Conservation (phyloP, 1,140 invertebrate genomes). For the Penaeus indicus region DNA sequence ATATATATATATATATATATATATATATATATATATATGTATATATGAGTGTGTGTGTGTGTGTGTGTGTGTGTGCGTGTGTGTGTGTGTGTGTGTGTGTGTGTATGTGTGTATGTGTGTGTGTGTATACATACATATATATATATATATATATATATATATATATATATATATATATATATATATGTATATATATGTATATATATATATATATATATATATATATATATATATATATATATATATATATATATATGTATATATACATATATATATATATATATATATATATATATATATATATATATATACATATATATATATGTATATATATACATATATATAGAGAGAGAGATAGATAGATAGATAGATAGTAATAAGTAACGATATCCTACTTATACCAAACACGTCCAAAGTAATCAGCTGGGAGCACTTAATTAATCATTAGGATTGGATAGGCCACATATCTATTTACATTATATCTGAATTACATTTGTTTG, state of each 20-base stretch:
- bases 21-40: neutral
- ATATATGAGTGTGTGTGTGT: neutral
- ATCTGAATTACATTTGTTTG: too few species aligned
- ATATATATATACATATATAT: neutral
- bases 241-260: conserved; percentile 9
- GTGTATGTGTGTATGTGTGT: too few species aligned
- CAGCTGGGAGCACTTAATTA: too few species aligned
- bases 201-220: conserved; percentile 2
- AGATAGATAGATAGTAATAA: neutral
- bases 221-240: neutral
- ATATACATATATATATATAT: conserved; percentile 14
- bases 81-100: neutral
- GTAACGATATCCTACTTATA: too few species aligned
- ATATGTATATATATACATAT: conserved; percentile 22
- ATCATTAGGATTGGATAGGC: too few species aligned
- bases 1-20: too few species aligned
- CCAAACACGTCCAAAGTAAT: too few species aligned
- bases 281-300: conserved; percentile 13
- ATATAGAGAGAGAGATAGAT: neutral
- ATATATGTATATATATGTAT: neutral
- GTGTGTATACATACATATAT: neutral
- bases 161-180: conserved; percentile 15
- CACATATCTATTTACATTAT: too few species aligned
- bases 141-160: neutral
- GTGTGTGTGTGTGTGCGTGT: too few species aligned